Conservation (phyloP, 2,888 invertebrate species). For the Clepsis dumicolana region DNA sequence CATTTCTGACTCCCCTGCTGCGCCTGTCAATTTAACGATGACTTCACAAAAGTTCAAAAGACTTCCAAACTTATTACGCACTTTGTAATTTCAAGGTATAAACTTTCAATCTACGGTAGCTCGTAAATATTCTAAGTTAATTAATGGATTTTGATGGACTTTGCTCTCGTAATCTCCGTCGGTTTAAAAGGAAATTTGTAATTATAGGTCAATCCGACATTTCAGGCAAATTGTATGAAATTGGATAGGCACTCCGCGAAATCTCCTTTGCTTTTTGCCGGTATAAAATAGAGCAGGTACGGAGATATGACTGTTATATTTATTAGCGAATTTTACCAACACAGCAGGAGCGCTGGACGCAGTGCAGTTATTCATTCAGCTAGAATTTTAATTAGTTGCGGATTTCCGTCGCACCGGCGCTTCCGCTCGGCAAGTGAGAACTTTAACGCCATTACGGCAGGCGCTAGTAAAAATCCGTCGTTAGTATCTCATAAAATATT, state of each 20-base stretch:
- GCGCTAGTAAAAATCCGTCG: slow-evolving; percentile 40
- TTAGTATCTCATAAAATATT: slow-evolving; percentile 44
- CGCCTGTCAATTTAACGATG: slow-evolving; percentile 74
- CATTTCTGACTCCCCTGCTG: slow-evolving; percentile 76
- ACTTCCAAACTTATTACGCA: slow-evolving; percentile 77
- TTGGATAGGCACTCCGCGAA: slow-evolving; percentile 40
- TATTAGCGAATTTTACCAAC: slow-evolving; percentile 54
- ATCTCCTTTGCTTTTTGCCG: slow-evolving; percentile 37
- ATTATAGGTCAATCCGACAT: slow-evolving; percentile 66
- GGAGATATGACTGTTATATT: slow-evolving; percentile 48
- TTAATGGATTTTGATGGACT: slow-evolving; percentile 82
- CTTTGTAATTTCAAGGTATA: slow-evolving; percentile 78
- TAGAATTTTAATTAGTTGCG: slow-evolving; percentile 82
- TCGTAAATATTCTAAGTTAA: slow-evolving; percentile 81
- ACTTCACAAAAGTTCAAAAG: slow-evolving; percentile 78
- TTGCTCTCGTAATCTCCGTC: slow-evolving; percentile 62
- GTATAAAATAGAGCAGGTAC: slow-evolving; percentile 22
- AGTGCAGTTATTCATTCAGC: slow-evolving; percentile 77
- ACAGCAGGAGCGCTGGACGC: slow-evolving; percentile 55
- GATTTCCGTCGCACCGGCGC: slow-evolving; percentile 68
- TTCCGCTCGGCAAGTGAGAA: slow-evolving; percentile 52
- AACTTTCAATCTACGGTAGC: slow-evolving; percentile 76
- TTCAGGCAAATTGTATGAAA: slow-evolving; percentile 51
- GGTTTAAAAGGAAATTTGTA: slow-evolving; percentile 69
- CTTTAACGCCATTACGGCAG: slow-evolving; percentile 40